These are phyloP conservation scores for Pemphigus obesinymphae DNA, from an alignment of 1,140 invertebrate species.

Conservation along the genomic window DNA sequence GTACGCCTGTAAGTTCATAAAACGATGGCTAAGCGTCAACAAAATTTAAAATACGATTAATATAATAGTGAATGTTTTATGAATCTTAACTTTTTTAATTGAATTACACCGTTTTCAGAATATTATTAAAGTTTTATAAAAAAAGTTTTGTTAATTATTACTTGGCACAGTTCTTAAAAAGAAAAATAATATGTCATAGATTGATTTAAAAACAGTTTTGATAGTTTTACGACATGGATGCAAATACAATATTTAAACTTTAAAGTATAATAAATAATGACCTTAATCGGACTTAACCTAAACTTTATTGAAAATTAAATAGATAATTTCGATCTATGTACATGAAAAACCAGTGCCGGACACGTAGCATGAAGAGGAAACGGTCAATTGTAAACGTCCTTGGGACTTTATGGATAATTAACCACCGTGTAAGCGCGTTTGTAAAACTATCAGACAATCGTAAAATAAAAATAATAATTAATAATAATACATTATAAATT, in stretches of 20 bases:
- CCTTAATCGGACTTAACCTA: background rate
- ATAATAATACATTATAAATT: slow-evolving; percentile 1
- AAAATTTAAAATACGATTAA: background rate
- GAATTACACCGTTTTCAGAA: background rate
- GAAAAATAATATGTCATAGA: background rate
- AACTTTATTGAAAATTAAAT: background rate
- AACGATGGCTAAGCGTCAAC: background rate
- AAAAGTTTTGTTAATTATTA: background rate
- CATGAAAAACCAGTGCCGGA: background rate
- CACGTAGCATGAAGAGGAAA: slow-evolving; percentile 17
- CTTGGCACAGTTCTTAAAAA: too few relatives aligned
- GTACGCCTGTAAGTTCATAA: background rate
- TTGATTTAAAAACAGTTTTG: background rate
- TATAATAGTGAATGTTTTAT: background rate
- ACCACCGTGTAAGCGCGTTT: background rate
- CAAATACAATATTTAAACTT: background rate
- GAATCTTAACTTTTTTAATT: background rate
- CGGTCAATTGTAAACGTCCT: slow-evolving; percentile 21
- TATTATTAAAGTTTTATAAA: background rate
- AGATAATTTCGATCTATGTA: background rate
- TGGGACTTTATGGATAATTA: slow-evolving; percentile 31
- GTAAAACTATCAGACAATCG: background rate
- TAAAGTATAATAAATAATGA: too few relatives aligned
- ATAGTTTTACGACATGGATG: background rate
- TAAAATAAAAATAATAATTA: background rate